These are phyloP conservation scores for Stichodactyla helianthus DNA, from an alignment of 64 coral and sea anemone genomes.

Conservation along the genomic window DNA sequence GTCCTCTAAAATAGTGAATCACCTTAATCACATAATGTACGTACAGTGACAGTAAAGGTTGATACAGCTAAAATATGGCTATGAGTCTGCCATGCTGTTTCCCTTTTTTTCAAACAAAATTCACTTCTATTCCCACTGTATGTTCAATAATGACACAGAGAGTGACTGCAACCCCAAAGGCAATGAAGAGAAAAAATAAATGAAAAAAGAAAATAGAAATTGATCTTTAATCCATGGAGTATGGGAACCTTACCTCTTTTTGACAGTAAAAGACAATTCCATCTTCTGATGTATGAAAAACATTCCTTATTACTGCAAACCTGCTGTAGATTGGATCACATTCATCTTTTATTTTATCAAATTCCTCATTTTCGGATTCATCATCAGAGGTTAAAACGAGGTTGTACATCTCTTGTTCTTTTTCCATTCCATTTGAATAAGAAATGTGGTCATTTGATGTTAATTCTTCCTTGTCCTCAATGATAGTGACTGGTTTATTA, in stretches of 20 bases:
- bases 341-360: conserved; percentile 3
- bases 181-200: no score
- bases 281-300: conserved; percentile 75
- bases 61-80: no score
- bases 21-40: no score
- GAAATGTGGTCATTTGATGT: neutral
- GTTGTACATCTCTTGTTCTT: neutral
- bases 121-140: no score
- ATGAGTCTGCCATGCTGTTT: no score
- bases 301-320: conserved; percentile 42
- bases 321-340: conserved; percentile 43
- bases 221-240: neutral
- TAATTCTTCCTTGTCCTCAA: neutral
- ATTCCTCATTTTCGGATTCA: conserved; percentile 9
- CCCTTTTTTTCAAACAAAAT: no score
- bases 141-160: no score
- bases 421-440: neutral
- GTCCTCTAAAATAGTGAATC: no score
- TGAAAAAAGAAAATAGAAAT: neutral
- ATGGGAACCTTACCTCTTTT: conserved; percentile 47
- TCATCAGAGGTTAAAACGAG: neutral
- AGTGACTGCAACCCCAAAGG: no score
- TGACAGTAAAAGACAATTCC: conserved; percentile 65
- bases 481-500: neutral
- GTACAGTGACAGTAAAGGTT: no score